Conservation (phyloP, 2,113 vertebrate species). For the Meleagris gallopavo region DNA sequence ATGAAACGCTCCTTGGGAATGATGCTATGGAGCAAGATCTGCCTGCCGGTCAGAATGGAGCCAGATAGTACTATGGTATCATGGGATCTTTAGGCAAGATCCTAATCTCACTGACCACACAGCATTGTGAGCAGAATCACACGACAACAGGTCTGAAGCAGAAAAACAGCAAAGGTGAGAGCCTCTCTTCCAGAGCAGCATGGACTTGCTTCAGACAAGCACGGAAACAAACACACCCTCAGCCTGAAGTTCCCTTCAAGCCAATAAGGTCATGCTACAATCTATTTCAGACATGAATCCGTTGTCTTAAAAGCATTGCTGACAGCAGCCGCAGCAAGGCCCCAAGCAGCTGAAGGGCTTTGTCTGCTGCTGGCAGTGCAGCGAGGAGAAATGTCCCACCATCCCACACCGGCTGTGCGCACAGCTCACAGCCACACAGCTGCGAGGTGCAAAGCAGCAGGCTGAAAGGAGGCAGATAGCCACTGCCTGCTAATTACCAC, state of each 20-base stretch:
- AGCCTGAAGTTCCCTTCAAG: not conserved
- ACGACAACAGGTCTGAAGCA: not conserved
- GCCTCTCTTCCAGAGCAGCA: not conserved
- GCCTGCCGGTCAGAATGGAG: not conserved
- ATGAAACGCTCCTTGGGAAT: not conserved
- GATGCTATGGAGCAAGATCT: not conserved
- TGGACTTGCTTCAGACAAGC: not conserved
- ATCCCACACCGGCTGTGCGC: not conserved
- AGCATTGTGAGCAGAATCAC: not conserved
- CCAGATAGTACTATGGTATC: not conserved
- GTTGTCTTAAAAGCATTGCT: not conserved
- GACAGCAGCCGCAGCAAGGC: not conserved
- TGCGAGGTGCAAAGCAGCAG: not conserved
- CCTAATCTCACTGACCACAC: rapidly evolving
- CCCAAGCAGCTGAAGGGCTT: not conserved
- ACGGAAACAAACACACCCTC: not conserved
- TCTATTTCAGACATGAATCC: not conserved
- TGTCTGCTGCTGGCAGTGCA: rapidly evolving
- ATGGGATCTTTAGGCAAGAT: not conserved
- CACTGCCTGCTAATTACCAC: not conserved
- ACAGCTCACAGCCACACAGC: not conserved
- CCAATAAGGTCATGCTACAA: not conserved
- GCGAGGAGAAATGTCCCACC: rapidly evolving
- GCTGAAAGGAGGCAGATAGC: not conserved
- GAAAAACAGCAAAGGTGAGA: not conserved